These are phyloP conservation scores for Cynaeus angustus DNA, from an alignment of 2,888 invertebrate genomes.

Conservation along the genomic window DNA sequence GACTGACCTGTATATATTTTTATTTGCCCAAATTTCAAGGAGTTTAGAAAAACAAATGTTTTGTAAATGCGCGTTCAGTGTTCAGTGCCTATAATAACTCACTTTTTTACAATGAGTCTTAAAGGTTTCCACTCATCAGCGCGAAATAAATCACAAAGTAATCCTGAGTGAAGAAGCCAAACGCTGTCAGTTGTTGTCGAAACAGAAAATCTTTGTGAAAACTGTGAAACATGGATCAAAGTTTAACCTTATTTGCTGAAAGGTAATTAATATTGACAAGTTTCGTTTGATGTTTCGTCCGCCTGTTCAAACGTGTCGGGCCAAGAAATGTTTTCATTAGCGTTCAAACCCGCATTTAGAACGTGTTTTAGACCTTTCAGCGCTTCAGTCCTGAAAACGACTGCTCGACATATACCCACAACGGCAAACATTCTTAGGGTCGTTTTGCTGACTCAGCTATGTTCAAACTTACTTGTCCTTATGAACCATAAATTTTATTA, in stretches of 20 bases:
- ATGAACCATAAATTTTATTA: conserved; percentile 54
- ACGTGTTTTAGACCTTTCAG: conserved; percentile 47
- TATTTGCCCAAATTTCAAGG: too few relatives aligned
- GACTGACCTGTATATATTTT: too few relatives aligned
- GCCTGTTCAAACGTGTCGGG: conserved; percentile 51
- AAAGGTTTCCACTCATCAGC: conserved; percentile 20
- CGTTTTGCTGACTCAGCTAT: conserved; percentile 44
- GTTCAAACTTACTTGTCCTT: conserved; percentile 51
- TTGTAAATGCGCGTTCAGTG: conserved; percentile 8
- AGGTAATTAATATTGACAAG: conserved; percentile 58
- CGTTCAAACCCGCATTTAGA: conserved; percentile 49
- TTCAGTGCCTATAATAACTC: too few relatives aligned
- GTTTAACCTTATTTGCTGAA: conserved; percentile 53
- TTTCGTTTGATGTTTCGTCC: conserved; percentile 55
- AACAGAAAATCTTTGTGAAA: conserved; percentile 50
- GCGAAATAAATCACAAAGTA: conserved; percentile 35
- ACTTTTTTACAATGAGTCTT: conserved; percentile 20
- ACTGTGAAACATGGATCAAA: conserved; percentile 51
- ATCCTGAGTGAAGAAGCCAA: conserved; percentile 11
- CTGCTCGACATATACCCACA: conserved; percentile 47
- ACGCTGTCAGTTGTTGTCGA: conserved; percentile 45
- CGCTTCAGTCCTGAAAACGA: conserved; percentile 38
- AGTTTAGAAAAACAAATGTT: too few relatives aligned
- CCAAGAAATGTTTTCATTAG: conserved; percentile 52
- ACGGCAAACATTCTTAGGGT: conserved; percentile 51